Evolutionary conservation across 2,797 vertebrate genomes (phyloP), one percentile per base, ranked within the genome.

Genomic region (Calcarius lapponicus): DNA sequence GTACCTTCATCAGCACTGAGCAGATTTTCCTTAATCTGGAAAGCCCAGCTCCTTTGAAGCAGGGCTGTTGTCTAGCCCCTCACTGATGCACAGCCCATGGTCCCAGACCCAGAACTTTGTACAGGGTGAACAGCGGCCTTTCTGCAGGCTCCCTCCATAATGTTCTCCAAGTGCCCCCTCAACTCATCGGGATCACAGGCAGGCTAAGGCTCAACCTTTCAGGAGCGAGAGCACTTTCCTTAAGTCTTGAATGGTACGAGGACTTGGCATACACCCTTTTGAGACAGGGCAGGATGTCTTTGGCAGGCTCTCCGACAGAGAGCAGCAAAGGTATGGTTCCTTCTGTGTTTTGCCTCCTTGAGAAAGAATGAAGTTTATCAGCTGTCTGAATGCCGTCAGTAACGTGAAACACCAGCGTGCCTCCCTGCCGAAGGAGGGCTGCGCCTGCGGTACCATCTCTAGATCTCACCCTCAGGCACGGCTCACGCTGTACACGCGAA

Each of bases 331-430:
- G 0, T 2, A 12, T 2, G 12, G 32, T 82, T 79, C 28, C 10
- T 57, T n/a, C 45, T 11, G 32, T 29, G 34, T 34, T 84, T 34
- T 21, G 10, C 34, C 6, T 17, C 24, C 47, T 61, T 50, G 31
- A 56, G 40, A 64, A 86, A 48, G 3, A 28, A 5, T 1, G 6
- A 50, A 3, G 31, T 42, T 86, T 57, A 42, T 8, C 38, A 42
- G 24, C 45, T 5, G 13, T 34, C 58, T 1, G 54, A 31, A 51
- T 0, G 11, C n/a, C 3, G 79, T 14, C 32, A 28, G 19, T 7
- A 7, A 1, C 0, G 3, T 1, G 47, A 19, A 32, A 1, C 5
- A 4, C 4, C 32, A 9, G 17, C 2, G 10, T 1, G 45, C 13
- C 18, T 19, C 21, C 45, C 26, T 1, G 50, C 28, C 18, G 21